A percentile compares a stretch with the other conserved stretches of the same genome.
Evolutionary conservation across 2,113 vertebrate genomes (phyloP).

Genomic region (Sturnira hondurensis): DNA sequence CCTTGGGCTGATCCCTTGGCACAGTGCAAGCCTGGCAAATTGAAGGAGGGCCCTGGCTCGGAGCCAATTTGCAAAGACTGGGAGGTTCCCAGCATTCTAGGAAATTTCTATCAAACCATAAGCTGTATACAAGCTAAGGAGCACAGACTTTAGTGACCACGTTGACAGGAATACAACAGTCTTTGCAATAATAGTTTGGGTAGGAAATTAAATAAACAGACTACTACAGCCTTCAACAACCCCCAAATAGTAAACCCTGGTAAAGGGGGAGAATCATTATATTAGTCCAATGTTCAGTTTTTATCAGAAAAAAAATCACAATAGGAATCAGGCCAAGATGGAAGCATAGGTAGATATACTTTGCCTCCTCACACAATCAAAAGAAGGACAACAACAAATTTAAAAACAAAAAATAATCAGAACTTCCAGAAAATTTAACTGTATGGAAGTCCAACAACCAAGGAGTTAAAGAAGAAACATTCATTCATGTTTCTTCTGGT

Average conservation of each 20-base stretch:
- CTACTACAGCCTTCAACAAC: neutral
- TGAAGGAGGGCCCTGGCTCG: neutral
- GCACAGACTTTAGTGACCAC: neutral
- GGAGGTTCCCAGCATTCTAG: neutral
- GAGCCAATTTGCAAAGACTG: neutral
- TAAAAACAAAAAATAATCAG: no score
- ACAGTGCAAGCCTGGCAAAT: neutral
- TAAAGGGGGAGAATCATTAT: neutral
- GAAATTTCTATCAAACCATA: neutral
- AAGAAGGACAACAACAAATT: no score
- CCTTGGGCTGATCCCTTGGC: neutral
- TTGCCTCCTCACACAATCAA: no score
- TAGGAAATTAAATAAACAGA: neutral
- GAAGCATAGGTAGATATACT: no score
- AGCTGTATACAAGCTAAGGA: neutral
- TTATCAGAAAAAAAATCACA: neutral
- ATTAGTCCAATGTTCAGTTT: neutral
- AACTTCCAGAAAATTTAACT: no score
- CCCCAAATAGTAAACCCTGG: neutral
- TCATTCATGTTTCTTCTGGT: no score
- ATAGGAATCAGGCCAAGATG: neutral
- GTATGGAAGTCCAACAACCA: no score
- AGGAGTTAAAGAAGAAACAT: no score
- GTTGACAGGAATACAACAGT: neutral
- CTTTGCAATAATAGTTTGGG: neutral